Base-by-base conservation (phyloP, 2,888 invertebrate genomes). In the Cenopis cana region DNA sequence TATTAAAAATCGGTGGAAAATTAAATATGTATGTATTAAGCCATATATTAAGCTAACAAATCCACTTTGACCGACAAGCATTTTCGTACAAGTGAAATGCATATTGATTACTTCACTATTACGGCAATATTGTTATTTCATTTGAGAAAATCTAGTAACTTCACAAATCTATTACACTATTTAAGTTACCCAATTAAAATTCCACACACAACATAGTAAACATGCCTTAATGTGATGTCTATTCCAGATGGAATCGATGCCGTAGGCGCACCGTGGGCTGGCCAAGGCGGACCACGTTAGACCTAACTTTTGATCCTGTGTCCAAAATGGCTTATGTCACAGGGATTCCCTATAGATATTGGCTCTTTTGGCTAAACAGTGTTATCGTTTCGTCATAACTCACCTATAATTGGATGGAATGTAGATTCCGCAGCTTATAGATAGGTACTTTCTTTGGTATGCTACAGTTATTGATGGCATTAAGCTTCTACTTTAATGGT, bases 361-460 rank as follows among this genome's bases (percentile, higher is more conserved):
- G 2, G 52, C 20, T 38, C 1, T 64, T 64, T 64, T 38, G 4
- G 20, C 9, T 38, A 11, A 9, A 11, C 11, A 17, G 17, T 0
- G 62, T n/a, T 64, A 54, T 38, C 64, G 64, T 64, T 64, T 54
- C 54, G 52, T 54, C 64, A 69, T 64, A 64, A 69, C n/a, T 50
- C 36, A 38, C 64, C 17, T n/a, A 29, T 57, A 64, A 69, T 64
- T 64, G 50, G 64, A 38, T 52, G 56, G 69, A 69, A 57, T 69
- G 49, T 54, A 60, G 60, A 68, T 61, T 60, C 38, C 38, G 12
- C n/a, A 38, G 52, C 52, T 54, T 38, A 49, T 60, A 46, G 46
- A 46, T 38, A 46, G 46, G 29, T 38, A n/a, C 52, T 54, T 54
- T 64, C 64, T 64, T 54, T 36, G 52, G 20, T 64, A 52, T 29